Conservation (phyloP, 2,888 invertebrate genomes). For the Allophyes oxyacanthae region DNA sequence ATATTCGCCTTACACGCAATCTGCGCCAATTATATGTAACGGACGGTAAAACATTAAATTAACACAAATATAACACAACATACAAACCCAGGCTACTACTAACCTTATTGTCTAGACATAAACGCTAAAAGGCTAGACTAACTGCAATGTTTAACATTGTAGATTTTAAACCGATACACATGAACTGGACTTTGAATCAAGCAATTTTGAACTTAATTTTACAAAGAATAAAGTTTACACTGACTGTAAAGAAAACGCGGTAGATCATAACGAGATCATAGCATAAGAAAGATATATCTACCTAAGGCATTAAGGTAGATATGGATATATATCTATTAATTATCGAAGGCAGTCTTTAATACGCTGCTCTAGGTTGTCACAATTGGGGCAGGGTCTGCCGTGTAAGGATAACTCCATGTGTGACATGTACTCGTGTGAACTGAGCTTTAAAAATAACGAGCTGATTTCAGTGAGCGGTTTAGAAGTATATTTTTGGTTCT, state of each 20-base stretch:
- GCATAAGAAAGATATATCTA: slow-evolving; percentile 18
- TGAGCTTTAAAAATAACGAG: slow-evolving; percentile 23
- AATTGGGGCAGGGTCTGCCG: slow-evolving; percentile 52
- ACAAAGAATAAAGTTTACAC: accelerated
- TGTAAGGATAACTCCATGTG: slow-evolving; percentile 45
- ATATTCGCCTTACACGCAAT: slow-evolving; percentile 47
- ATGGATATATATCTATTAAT: slow-evolving; percentile 59
- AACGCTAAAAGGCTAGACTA: background rate
- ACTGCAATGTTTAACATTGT: slow-evolving; percentile 8
- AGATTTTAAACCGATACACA: slow-evolving; percentile 15
- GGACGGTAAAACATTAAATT: slow-evolving; percentile 31
- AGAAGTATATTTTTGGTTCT: too few species aligned
- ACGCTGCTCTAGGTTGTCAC: slow-evolving; percentile 48
- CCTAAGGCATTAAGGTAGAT: slow-evolving; percentile 34
- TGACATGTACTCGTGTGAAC: slow-evolving; percentile 6
- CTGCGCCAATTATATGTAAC: slow-evolving; percentile 44
- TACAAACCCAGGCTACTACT: background rate
- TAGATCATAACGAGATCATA: slow-evolving; percentile 45
- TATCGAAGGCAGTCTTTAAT: slow-evolving; percentile 46
- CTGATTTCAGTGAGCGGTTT: too few species aligned
- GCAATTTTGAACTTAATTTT: background rate
- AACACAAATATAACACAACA: slow-evolving; percentile 2
- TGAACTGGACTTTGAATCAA: background rate
- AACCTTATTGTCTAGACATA: background rate
- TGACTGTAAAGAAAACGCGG: slow-evolving; percentile 8